A percentile compares a stretch with the other conserved stretches of the same genome.
These are phyloP conservation scores for Steatornis caripensis DNA, from an alignment of 2,113 vertebrate genomes.

Conservation along the genomic window DNA sequence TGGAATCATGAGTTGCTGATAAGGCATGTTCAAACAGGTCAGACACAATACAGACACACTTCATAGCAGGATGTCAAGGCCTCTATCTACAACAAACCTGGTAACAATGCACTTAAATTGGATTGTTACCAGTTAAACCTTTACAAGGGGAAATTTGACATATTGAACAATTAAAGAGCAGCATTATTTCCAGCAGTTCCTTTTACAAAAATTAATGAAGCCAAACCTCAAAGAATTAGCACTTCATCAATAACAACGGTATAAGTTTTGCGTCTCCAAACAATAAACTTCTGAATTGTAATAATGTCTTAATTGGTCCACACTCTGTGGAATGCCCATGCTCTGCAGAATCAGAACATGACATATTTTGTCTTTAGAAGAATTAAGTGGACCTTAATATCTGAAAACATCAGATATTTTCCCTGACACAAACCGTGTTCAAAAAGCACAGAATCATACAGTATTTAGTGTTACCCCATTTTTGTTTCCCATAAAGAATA, in stretches of 20 bases:
- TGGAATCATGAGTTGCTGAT: not conserved
- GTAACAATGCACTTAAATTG: not conserved
- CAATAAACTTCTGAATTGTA: not conserved
- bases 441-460: not conserved
- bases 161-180: not conserved
- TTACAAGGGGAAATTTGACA: not conserved
- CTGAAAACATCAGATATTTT: not conserved
- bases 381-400: not conserved
- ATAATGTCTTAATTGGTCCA: not conserved
- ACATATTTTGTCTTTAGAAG: not conserved
- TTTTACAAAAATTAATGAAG: not conserved
- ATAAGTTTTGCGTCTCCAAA: not conserved
- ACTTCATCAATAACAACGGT: not conserved
- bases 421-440: not conserved
- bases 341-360: not conserved
- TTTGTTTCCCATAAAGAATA: conserved; percentile 92
- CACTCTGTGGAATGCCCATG: not conserved
- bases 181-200: not conserved
- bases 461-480: conserved; percentile 74
- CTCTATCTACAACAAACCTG: not conserved
- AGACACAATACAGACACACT: not conserved
- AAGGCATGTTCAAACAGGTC: not conserved
- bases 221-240: not conserved
- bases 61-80: not conserved
- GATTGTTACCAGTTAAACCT: not conserved